Conservation (phyloP, 2,113 vertebrate species). For the Salminus brasiliensis region DNA sequence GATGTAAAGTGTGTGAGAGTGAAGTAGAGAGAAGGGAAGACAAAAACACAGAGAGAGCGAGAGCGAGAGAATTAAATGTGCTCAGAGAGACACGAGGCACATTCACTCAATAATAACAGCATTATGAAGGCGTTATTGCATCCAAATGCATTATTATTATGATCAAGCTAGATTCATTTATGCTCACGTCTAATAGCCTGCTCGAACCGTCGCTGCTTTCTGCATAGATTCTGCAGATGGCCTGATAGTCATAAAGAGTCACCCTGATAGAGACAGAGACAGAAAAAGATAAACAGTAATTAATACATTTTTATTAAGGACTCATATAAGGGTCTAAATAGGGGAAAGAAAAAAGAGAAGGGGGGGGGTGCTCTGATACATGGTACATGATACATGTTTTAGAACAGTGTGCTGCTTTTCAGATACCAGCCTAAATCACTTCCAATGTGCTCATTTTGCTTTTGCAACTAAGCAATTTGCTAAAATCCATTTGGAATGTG, state of each 20-base stretch:
- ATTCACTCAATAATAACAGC: constrained; percentile 5
- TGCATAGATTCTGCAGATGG: constrained; percentile 91
- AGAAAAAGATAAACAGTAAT: neutral
- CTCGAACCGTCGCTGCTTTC: constrained; percentile 91
- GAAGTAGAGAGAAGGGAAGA: neutral
- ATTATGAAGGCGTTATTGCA: neutral
- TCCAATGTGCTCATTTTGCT: too few relatives aligned
- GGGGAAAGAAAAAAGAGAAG: too few relatives aligned
- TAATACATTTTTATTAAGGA: too few relatives aligned
- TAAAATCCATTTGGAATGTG: too few relatives aligned
- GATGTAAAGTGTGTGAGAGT: constrained; percentile 8
- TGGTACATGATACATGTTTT: too few relatives aligned
- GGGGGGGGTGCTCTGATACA: too few relatives aligned
- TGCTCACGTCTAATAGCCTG: constrained; percentile 91
- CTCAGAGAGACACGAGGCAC: neutral
- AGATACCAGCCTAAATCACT: too few relatives aligned
- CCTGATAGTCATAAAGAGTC: constrained; percentile 96
- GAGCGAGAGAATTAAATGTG: neutral
- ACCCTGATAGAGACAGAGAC: constrained; percentile 75
- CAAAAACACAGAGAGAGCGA: neutral
- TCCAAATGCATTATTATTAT: neutral
- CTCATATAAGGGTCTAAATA: too few relatives aligned
- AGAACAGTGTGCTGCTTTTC: too few relatives aligned
- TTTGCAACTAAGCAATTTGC: too few relatives aligned
- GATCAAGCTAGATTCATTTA: too few relatives aligned